Conservation (phyloP, 2,888 invertebrate species). For the Morpho achilles region DNA sequence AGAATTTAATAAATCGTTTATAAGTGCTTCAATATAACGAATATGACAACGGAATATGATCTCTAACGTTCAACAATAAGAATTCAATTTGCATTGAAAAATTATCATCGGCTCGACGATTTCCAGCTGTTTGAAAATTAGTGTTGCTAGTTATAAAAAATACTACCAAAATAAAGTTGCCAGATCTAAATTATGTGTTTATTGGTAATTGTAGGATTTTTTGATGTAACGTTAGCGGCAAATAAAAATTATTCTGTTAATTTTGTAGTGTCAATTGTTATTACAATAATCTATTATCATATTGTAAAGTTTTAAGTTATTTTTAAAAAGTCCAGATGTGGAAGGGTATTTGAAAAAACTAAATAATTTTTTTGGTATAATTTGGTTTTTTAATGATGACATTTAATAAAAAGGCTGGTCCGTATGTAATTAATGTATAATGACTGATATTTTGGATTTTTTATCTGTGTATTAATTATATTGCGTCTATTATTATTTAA, state of each 20-base stretch:
- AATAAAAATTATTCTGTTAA: background rate
- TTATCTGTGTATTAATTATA: conserved; percentile 1
- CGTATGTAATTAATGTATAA: background rate
- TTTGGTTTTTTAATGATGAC: conserved; percentile 17
- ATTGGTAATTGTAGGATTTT: conserved; percentile 7
- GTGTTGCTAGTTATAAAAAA: conserved; percentile 14
- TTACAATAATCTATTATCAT: background rate
- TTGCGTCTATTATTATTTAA: background rate
- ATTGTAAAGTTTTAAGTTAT: background rate
- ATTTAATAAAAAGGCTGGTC: conserved; percentile 14
- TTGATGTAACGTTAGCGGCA: conserved; percentile 1
- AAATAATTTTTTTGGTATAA: conserved; percentile 4
- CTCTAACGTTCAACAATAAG: conserved; percentile 13
- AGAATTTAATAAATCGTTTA: conserved; percentile 13
- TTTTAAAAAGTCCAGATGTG: background rate
- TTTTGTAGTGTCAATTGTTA: conserved; percentile 1
- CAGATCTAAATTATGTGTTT: conserved; percentile 5
- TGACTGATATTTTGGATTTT: conserved; percentile 13
- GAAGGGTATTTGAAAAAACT: conserved; percentile 3
- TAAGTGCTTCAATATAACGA: conserved; percentile 21
- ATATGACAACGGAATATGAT: conserved; percentile 22
- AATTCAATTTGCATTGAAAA: conserved; percentile 2
- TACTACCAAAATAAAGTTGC: conserved; percentile 4
- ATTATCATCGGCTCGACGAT: no score
- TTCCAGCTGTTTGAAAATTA: conserved; percentile 1